A percentile compares a stretch with the other conserved stretches of the same genome.
Evolutionary conservation across 1,140 invertebrate genomes (phyloP).

Genomic region (Ceratina australensis): DNA sequence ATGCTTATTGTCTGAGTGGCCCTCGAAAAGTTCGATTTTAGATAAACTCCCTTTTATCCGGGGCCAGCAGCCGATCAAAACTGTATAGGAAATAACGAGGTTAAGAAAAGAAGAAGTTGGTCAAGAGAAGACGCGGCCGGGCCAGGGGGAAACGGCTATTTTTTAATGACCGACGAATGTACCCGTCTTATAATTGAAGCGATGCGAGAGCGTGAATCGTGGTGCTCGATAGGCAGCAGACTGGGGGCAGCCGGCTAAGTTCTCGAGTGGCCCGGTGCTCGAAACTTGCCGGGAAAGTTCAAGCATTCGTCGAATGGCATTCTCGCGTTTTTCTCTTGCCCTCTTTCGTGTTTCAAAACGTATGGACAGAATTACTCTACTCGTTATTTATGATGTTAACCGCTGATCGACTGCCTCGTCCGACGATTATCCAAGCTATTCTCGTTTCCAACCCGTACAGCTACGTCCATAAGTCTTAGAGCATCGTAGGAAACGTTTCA

Average conservation of each 20-base stretch:
- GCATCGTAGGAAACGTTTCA: no score
- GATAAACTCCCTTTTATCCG: slow-evolving; percentile 36
- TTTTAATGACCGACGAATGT: slow-evolving; percentile 63
- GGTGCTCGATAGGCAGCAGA: slow-evolving; percentile 1
- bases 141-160: neutral
- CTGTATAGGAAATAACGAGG: slow-evolving; percentile 51
- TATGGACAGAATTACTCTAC: slow-evolving; percentile 18
- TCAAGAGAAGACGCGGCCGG: neutral
- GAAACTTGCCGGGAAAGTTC: slow-evolving; percentile 54
- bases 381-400: no score
- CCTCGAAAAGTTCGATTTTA: slow-evolving; percentile 30
- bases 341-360: neutral
- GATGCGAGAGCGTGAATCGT: slow-evolving; percentile 49
- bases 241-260: slow-evolving; percentile 54
- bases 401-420: no score
- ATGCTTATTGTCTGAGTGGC: slow-evolving; percentile 19
- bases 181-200: slow-evolving; percentile 61
- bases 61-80: slow-evolving; percentile 24
- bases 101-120: slow-evolving; percentile 51
- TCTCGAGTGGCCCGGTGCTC: slow-evolving; percentile 53
- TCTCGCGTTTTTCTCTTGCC: slow-evolving; percentile 22
- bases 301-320: slow-evolving; percentile 28
- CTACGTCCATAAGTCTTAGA: no score
- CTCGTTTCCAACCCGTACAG: no score
- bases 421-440: no score